Evolutionary conservation across 2,113 vertebrate species (phyloP), one percentile per base, ranked within the genome.

Genomic region (Coracopsis vasa): DNA sequence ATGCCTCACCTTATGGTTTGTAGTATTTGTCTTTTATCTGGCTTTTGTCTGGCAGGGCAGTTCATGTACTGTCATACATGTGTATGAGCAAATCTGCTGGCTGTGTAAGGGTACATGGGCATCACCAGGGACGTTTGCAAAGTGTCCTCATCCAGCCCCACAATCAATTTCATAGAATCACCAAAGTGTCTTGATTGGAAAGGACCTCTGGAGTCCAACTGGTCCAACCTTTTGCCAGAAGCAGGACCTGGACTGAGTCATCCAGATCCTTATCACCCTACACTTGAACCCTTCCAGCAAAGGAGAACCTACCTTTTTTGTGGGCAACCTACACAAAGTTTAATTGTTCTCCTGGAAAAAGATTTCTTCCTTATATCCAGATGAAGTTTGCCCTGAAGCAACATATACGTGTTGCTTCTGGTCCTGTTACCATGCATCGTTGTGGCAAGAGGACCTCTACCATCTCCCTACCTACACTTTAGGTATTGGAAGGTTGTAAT

Each of bases 21-120:
- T 44, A 67, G 17, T 10, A 13, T 81, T 88, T 79, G 13, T 29
- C 45, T n/a, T n/a, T n/a, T 7, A 9, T 19, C 31, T 83, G 45
- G 10, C 19, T 82, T 86, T 82, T 44, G 41, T 37, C 35, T 51
- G 48, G 16, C 16, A 67, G 37, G 92, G 25, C 5, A 51, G 17
- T 58, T 86, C 3, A 13, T 24, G 14, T 28, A 6, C 16, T 70
- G 14, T n/a, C 54, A n/a, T n/a, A 56, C 9, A 19, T 14, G 21
- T 27, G 3, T 39, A 35, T 20, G 18, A 60, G 21, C 20, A 54
- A 37, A 41, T 20, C 24, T 82, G 11, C 15, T 75, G 69, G 11
- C 24, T 0, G 0, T 44, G 16, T 42, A 86, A 62, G 41, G 12
- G 15, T 27, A 33, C 8, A 20, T 1, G 2, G n/a, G 13, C 14